phyloP scores from a whole-genome alignment of 2,797 vertebrate genomes.

The Trachurus trachurus region DNA sequence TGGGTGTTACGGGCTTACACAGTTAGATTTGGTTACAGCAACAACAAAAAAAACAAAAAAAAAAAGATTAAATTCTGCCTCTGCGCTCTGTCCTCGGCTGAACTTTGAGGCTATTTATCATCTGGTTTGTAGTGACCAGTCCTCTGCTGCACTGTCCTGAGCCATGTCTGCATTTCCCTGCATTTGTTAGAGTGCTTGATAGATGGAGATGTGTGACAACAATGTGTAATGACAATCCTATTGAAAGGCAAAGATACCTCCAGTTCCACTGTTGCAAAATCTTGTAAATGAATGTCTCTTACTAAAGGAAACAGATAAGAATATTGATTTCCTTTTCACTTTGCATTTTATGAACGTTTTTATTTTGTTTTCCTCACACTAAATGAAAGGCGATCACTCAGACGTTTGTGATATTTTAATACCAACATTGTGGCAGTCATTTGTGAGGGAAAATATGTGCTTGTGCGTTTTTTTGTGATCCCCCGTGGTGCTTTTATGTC shows the following conservation, averaged over 20 bases:
- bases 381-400: slow-evolving; percentile 1
- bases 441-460: slow-evolving; percentile 12
- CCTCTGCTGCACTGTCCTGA: slow-evolving; percentile 13
- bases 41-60: neutral
- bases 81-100: neutral
- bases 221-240: neutral
- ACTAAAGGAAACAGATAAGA: neutral
- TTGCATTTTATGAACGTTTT: slow-evolving; percentile 23
- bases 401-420: neutral
- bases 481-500: neutral
- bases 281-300: slow-evolving; percentile 15
- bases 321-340: slow-evolving; percentile 40
- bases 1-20: neutral
- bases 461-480: slow-evolving; percentile 3
- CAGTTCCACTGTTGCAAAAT: neutral
- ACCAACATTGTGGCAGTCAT: neutral
- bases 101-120: slow-evolving; percentile 11
- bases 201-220: slow-evolving; percentile 1
- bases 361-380: slow-evolving; percentile 10
- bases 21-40: neutral
- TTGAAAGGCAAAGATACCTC: neutral
- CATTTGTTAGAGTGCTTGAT: slow-evolving; percentile 5
- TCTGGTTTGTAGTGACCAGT: neutral
- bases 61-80: neutral
- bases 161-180: slow-evolving; percentile 21